Conservation (phyloP, 2,797 vertebrate species). For the Anguilla anguilla region DNA sequence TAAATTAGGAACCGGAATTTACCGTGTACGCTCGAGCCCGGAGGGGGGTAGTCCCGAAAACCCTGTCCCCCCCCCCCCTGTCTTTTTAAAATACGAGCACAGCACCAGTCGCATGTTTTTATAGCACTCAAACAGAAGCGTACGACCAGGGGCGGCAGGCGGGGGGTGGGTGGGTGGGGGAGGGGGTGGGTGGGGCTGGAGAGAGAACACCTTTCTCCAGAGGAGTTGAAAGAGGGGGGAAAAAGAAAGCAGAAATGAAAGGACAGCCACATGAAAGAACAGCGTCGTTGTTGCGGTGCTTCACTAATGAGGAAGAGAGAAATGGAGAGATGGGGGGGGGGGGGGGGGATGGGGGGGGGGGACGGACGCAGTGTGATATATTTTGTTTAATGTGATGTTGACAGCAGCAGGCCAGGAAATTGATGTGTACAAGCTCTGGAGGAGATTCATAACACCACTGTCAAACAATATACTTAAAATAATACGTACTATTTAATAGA, state of each 20-base stretch:
- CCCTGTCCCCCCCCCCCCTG: neutral
- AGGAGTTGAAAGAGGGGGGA: slow-evolving; percentile 42
- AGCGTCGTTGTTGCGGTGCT: neutral
- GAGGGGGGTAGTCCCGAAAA: slow-evolving; percentile 33
- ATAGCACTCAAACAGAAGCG: slow-evolving; percentile 19
- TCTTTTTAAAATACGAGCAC: slow-evolving; percentile 36
- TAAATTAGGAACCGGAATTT: slow-evolving; percentile 53
- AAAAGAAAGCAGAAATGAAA: slow-evolving; percentile 6
- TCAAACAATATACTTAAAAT: neutral
- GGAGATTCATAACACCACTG: slow-evolving; percentile 19
- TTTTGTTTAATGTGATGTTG: neutral
- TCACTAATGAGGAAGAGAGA: slow-evolving; percentile 7
- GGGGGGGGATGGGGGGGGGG: no score
- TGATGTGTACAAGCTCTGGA: slow-evolving; percentile 14
- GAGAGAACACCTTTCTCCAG: slow-evolving; percentile 29
- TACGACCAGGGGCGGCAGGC: neutral
- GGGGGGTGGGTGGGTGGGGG: neutral
- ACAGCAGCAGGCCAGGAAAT: slow-evolving; percentile 9
- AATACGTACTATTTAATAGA: slow-evolving; percentile 27
- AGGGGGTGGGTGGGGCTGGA: neutral
- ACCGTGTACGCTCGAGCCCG: slow-evolving; percentile 45
- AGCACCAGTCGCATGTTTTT: slow-evolving; percentile 23
- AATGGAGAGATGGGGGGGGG: no score
- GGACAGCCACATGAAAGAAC: neutral
- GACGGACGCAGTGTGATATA: neutral